Base-by-base conservation (phyloP, 2,888 invertebrate genomes). In the Microctonus aethiopoides region DNA sequence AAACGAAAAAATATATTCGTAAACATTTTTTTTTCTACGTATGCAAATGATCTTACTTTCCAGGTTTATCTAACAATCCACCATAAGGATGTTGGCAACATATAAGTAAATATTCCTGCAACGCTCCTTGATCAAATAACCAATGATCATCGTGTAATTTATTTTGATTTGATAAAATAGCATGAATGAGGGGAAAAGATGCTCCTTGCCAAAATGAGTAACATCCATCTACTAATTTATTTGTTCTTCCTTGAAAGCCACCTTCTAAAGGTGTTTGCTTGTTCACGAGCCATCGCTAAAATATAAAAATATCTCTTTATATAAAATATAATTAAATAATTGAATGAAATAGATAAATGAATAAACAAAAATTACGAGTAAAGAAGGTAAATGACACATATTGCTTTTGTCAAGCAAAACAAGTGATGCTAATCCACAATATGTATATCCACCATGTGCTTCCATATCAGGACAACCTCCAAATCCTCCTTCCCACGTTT, bases 161-260 rank as follows among this genome's bases (percentile, higher is more conserved):
- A 83, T 87, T 87, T 75, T 87, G 89, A 84, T 90, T 87, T 16
- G 87, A 84, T 64, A 95, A 87, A 74, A 95, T 89, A 71, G 92
- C 91, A 85, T 96, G 94, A 54, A 98, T 89, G 56, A 98, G 90
- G 22, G 97, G 95, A 84, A 98, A 94, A 56, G 93, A 91, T 62
- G 95, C 98, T 32, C 97, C 98, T 88, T 97, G 97, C 99, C 99
- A 99, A 88, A 98, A 99, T 0, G 98, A 98, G 86, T 99, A 99
- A 87, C 99, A 99, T 2, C 96, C 96, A 89, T 99, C 99, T 0
- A 99, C 99, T 75, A 99, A 89, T 88, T 99, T 99, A 87, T 99
- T 99, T 1, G 99, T 98, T 81, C 99, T 91, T 0, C 99, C 99
- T 89, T 97, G 94, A 85, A 99, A 99, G 7, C 99, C 99, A 34